Evolutionary conservation across 1,140 invertebrate genomes (phyloP).

Genomic region (Pachypeltis micranthus): DNA sequence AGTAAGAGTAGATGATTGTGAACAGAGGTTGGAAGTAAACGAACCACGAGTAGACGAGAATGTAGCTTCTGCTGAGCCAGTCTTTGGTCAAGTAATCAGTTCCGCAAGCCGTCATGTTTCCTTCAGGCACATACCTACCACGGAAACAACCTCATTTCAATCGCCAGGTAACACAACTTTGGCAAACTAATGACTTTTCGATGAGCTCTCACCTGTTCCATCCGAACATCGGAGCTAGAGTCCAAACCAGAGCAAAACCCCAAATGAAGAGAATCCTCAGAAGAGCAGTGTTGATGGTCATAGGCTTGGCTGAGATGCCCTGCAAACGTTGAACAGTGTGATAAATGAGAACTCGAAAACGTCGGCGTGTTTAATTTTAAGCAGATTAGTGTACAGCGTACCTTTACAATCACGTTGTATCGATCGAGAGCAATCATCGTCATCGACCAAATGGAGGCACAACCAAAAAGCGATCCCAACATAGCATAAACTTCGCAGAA

Average conservation of each 20-base stretch:
- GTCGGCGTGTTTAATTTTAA: neutral
- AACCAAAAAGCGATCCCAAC: constrained; percentile 65
- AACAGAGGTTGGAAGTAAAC: constrained; percentile 59
- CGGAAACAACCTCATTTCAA: neutral
- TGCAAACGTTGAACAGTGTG: constrained; percentile 25
- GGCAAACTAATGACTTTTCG: neutral
- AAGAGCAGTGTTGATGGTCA: constrained; percentile 55
- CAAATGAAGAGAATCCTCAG: constrained; percentile 56
- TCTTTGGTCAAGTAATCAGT: constrained; percentile 66
- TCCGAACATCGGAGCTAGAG: constrained; percentile 59
- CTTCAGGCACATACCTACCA: constrained; percentile 69
- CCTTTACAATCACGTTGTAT: constrained; percentile 74
- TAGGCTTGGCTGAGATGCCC: constrained; percentile 55
- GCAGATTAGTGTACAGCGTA: constrained; percentile 17
- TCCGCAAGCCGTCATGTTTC: constrained; percentile 74
- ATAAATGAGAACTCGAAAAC: neutral
- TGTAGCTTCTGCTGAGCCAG: constrained; percentile 51
- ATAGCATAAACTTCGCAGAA: constrained; percentile 72
- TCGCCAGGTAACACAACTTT: no score
- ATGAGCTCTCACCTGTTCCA: constrained; percentile 55
- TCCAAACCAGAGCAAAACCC: constrained; percentile 52
- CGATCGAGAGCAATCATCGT: constrained; percentile 67
- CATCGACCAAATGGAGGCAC: constrained; percentile 73
- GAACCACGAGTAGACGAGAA: constrained; percentile 55
- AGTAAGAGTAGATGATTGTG: constrained; percentile 64